A percentile compares a stretch with the other conserved stretches of the same genome.
Evolutionary conservation across 1,140 invertebrate genomes (phyloP).

Genomic region (Cheumatopsyche charites): DNA sequence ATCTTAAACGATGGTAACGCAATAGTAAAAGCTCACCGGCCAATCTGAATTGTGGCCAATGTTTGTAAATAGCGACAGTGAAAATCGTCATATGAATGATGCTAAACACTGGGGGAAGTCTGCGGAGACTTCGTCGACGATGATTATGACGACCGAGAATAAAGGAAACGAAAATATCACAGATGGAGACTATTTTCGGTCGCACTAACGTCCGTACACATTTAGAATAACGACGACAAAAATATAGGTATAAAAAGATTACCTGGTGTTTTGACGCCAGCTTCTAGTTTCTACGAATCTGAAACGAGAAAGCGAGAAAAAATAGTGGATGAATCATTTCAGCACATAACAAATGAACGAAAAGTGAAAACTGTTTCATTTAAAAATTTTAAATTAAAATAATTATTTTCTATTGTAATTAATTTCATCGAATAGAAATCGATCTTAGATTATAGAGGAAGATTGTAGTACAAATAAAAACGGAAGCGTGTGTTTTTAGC

Average conservation of each 20-base stretch:
- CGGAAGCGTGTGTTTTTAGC: neutral
- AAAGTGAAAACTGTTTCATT: too few species aligned
- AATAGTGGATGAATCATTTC: neutral
- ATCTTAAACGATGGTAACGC: too few species aligned
- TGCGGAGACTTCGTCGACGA: too few species aligned
- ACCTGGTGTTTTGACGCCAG: slow-evolving; percentile 13
- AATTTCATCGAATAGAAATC: too few species aligned
- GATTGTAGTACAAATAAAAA: slow-evolving; percentile 14
- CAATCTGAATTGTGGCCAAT: neutral
- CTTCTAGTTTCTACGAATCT: neutral
- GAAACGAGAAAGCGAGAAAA: neutral
- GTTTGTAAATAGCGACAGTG: neutral
- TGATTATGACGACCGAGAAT: neutral
- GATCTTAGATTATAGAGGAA: neutral
- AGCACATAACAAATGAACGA: too few species aligned
- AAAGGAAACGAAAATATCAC: slow-evolving; percentile 14
- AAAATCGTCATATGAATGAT: slow-evolving; percentile 6
- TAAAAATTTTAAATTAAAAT: too few species aligned
- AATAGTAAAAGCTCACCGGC: too few species aligned
- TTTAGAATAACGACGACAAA: slow-evolving; percentile 18
- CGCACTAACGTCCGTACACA: neutral
- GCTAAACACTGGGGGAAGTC: neutral
- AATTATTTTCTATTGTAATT: too few species aligned
- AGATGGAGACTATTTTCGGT: neutral
- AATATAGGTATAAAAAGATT: neutral